Base-by-base conservation (phyloP, 92 coral and sea anemone genomes). In the Epizoanthus scotinus region DNA sequence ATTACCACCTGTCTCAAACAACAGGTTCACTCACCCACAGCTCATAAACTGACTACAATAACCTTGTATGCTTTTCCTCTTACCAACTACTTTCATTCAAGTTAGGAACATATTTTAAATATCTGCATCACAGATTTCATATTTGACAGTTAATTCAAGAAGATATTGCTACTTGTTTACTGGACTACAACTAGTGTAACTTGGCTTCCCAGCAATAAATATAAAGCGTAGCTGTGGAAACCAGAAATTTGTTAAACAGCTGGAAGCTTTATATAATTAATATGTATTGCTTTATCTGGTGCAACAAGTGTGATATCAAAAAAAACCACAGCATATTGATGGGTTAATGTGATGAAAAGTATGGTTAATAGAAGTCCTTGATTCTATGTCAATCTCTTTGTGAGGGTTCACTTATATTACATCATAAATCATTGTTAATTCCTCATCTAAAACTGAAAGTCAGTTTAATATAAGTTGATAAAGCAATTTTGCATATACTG, bases 41-140 rank as follows among this genome's bases (percentile, higher is more conserved):
- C 81, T 75, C 60, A 69, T 75, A 75, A 75, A 75, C 81, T 74
- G 58, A 74, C 67, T 27, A 64, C 70, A 64, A 64, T 40, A 27
- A 31, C 31, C 31, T 17, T 29, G 36, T 27, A 29, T 12, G 26
- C 31, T 22, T 29, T 36, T 49, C 47, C 12, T 60, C 68, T 38
- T 29, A 29, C 38, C 50, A 60, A 31, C 26, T 27, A 47, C 52
- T 28, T 71, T 25, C 47, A 25, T 13, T 26, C 7, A 14, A 26
- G 17, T 71, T 52, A 25, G 17, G 15, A 2, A 53, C 55, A 68
- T 12, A 44, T 13, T 36, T 34, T 1, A 40, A 34, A 29, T 27
- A 40, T 50, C 42, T n/a, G 21, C n/a, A 8, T 21, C 6, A 3
- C 28, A 2, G 38, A 20, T 65, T 19, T 65, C 24, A 6, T 65